These are phyloP conservation scores for Chydorus sphaericus DNA, from an alignment of 2,888 invertebrate genomes.

Conservation along the genomic window DNA sequence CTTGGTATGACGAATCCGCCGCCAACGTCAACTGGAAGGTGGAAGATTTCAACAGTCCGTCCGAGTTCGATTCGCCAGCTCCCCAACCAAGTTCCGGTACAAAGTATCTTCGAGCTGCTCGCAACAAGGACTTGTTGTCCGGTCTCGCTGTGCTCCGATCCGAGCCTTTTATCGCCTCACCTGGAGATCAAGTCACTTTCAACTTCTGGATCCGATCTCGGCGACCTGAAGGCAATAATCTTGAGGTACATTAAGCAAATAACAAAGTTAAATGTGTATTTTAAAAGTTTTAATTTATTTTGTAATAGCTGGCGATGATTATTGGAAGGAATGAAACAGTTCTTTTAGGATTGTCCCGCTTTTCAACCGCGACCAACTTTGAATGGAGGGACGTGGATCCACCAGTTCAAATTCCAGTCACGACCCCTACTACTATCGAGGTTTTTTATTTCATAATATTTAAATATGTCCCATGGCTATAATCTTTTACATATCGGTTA, in stretches of 20 bases:
- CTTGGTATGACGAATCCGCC: conserved; percentile 6
- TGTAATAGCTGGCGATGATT: background rate
- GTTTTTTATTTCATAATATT: no score
- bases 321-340: background rate
- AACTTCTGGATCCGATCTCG: conserved; percentile 5
- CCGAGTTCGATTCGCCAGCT: background rate
- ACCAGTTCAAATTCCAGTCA: background rate
- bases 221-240: background rate
- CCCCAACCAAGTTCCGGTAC: background rate
- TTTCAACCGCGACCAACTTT: background rate
- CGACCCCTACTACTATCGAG: background rate
- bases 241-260: background rate
- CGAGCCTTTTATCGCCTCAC: background rate
- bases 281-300: no score
- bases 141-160: background rate
- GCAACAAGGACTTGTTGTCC: background rate
- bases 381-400: background rate
- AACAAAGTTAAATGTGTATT: no score
- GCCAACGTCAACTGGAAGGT: background rate
- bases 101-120: background rate
- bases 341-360: background rate
- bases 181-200: background rate
- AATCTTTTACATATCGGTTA: no score
- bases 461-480: no score
- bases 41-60: background rate